These are phyloP conservation scores for Desmodus rotundus DNA, from an alignment of 2,113 vertebrate genomes.

Conservation along the genomic window DNA sequence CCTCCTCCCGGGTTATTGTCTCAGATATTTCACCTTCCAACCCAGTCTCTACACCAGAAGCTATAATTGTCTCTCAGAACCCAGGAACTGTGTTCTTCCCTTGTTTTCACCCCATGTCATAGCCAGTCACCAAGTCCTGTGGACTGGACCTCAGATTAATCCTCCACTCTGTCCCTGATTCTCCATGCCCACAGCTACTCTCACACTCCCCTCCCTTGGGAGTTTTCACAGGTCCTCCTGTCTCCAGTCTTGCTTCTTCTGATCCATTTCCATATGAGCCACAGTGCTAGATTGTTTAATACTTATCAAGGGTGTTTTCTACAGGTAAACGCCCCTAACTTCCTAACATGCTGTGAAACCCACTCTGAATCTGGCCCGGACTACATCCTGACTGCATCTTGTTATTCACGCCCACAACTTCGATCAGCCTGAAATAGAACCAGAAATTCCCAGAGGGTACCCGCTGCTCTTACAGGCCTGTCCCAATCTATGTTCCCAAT, in stretches of 20 bases:
- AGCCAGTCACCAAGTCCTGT: neutral
- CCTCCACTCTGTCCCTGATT: rapidly evolving
- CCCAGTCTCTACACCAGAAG: neutral
- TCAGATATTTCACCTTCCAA: neutral
- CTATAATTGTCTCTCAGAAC: neutral
- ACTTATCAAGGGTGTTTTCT: neutral
- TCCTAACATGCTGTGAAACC: neutral
- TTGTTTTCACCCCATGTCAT: neutral
- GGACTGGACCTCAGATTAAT: neutral
- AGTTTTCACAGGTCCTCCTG: neutral
- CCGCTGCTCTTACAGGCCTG: neutral
- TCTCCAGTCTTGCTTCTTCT: neutral
- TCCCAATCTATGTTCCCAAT: neutral
- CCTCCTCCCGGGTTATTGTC: neutral
- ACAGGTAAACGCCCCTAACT: neutral
- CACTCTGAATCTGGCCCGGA: neutral
- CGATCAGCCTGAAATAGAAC: neutral
- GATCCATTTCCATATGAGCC: neutral
- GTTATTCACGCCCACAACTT: neutral
- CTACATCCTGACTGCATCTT: neutral
- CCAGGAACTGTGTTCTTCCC: too few species aligned
- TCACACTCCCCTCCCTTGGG: too few species aligned
- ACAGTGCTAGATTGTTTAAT: neutral
- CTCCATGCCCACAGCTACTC: rapidly evolving
- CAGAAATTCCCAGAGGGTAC: neutral